Evolutionary conservation across 92 coral and sea anemone species (phyloP), one percentile per base, ranked within the genome.

Genomic region (Epizoanthus stellaris): DNA sequence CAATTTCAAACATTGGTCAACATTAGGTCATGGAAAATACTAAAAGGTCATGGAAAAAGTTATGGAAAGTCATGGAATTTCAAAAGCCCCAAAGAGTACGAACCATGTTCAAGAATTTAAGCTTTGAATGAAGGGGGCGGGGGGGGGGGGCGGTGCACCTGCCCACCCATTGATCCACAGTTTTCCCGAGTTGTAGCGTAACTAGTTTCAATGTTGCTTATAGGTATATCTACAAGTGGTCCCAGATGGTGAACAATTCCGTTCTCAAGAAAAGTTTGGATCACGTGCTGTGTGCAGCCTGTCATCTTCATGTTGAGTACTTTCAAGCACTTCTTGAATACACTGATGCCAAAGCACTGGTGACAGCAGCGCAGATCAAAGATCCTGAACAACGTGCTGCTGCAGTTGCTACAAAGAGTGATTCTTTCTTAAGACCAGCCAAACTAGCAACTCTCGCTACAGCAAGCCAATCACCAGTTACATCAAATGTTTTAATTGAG

Each of bases 191-290:
- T 13, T 12, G 30, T 10, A 52, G 14, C 20, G 0, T 36, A 30
- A 6, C 6, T 68, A 19, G 25, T 2, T 5, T 67, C 9, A 36
- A 4, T 34, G 14, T 61, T 34, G 67, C 57, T 85, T 77, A 4
- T 80, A 96, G 99, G 83, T 89, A 87, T 12, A 66, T 96, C 5
- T 93, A 86, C 87, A 87, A 89, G 11, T 96, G 95, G 97, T 92
- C 96, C 0, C 98, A 96, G 73, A 64, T 52, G 57, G 79, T 90
- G 13, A 45, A 67, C 34, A 76, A 83, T 71, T 91, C 87, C 84
- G 97, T 89, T 47, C 82, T 96, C 38, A 96, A 96, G 74, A 92
- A 88, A 76, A 93, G 97, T 64, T 74, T 94, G 67, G 98, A 96
- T 68, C 89, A 94, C 53, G 90, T 96, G 43, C 87, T 96, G 30